Percentiles rank a stretch among this genome's conserved stretches.
Conservation (phyloP, 1,140 invertebrate species). For the Dendroctonus valens region DNA sequence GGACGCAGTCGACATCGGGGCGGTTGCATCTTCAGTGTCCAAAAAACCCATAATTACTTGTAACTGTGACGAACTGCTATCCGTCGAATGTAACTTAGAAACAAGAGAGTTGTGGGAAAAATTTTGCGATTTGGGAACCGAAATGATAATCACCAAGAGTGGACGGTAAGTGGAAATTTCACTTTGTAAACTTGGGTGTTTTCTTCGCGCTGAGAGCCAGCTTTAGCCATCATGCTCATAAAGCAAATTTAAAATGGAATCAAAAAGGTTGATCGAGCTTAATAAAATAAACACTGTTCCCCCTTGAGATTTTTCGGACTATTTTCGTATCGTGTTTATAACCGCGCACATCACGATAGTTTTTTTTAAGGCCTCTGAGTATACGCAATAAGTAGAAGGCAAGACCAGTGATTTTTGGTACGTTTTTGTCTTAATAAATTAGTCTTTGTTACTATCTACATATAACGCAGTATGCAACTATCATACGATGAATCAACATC, state of each 20-base stretch:
- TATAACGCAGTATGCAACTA: too few relatives aligned
- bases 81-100: constrained; percentile 87
- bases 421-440: too few relatives aligned
- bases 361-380: too few relatives aligned
- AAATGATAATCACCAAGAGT: constrained; percentile 98
- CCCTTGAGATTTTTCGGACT: too few relatives aligned
- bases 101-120: constrained; percentile 93
- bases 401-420: too few relatives aligned
- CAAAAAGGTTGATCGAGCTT: not conserved
- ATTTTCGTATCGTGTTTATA: too few relatives aligned
- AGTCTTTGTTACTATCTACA: too few relatives aligned
- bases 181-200: not conserved
- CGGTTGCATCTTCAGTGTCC: constrained; percentile 33
- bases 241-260: not conserved
- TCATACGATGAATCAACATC: too few relatives aligned
- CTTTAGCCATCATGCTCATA: constrained; percentile 9
- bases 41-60: constrained; percentile 59
- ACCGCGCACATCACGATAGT: too few relatives aligned
- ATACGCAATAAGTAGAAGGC: too few relatives aligned
- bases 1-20: constrained; percentile 44
- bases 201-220: not conserved
- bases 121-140: constrained; percentile 91
- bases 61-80: constrained; percentile 80
- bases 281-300: too few relatives aligned
- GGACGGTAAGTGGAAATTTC: constrained; percentile 72